phyloP scores from a whole-genome alignment of 2,113 vertebrate genomes.

The Cathartes aura region DNA sequence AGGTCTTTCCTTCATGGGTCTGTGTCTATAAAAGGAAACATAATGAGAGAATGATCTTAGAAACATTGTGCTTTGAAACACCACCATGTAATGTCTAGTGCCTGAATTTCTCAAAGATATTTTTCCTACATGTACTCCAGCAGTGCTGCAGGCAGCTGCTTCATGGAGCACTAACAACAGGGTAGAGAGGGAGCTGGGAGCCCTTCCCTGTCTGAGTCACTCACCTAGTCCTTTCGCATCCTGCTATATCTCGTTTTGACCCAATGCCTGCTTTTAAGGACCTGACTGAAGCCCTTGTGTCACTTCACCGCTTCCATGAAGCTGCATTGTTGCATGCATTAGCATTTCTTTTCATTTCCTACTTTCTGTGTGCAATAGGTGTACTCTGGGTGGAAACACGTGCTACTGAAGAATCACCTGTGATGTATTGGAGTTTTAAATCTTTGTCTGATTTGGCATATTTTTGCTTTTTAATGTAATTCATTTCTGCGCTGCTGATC shows the following conservation, averaged over 20 bases:
- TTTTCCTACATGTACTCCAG: background rate
- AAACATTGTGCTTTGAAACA: background rate
- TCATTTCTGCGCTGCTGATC: constrained; percentile 44
- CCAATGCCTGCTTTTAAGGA: background rate
- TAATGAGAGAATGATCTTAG: background rate
- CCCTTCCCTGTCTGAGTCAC: background rate
- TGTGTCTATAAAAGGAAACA: background rate
- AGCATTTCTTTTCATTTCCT: constrained; percentile 39
- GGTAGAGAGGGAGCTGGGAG: background rate
- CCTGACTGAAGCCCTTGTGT: background rate
- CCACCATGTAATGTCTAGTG: background rate
- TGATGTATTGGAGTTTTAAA: constrained; percentile 1
- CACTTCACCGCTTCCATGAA: background rate
- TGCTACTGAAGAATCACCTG: constrained; percentile 23
- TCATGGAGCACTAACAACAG: background rate
- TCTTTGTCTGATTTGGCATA: constrained; percentile 58
- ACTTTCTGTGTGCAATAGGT: background rate
- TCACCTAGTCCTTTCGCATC: background rate
- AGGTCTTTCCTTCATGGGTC: background rate
- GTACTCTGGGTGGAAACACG: background rate
- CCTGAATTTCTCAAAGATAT: background rate
- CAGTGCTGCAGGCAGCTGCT: background rate
- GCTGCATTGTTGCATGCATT: background rate
- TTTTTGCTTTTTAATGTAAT: constrained; percentile 61
- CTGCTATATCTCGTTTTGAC: background rate